Evolutionary conservation across 1,140 invertebrate genomes (phyloP), one percentile per base, ranked within the genome.

Genomic region (Rhopalosiphum padi): DNA sequence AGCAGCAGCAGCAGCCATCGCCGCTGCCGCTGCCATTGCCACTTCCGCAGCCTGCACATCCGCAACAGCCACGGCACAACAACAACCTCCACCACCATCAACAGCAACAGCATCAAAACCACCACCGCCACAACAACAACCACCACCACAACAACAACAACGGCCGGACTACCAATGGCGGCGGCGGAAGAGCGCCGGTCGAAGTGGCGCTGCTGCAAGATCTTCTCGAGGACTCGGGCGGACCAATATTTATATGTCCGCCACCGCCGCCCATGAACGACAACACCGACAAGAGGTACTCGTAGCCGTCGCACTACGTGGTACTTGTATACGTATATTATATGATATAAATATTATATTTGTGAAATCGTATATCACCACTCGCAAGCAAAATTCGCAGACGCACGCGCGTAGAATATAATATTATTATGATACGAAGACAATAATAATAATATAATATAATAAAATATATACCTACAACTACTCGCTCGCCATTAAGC

Each of bases 201-300:
- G 95, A 90, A 95, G 96, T 93, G 95, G 96, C 94, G 94, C 94
- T 68, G 94, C 94, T 88, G 94, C 95, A 94, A 53, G 93, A 94
- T 41, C 53, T 94, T 23, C 94, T 94, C 41, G 86, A 93, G 7
- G 90, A 93, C 23, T 90, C 90, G 30, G 90, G 94, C 35, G 93
- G 94, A 22, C 95, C 95, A 9, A 94, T 96, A 55, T 96, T 95
- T 94, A 96, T 96, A 83, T 96, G 95, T 94, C 95, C 95, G 23
- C 96, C 95, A 46, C 95, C 96, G 37, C 95, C 96, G 35, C 95
- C 96, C 9, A 95, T 95, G 94, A 96, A 96, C 94, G 95, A 95
- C 94, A 96, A 96, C 30, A 96, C 96, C 15, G 96, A 96, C 94
- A 96, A 96, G 95, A 95, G 94, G 94, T 96, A 92, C 95, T 96